Percentiles rank a stretch among this genome's conserved stretches.
phyloP scores from a whole-genome alignment of 2,888 invertebrate species.

The Cerastis rubricosa region DNA sequence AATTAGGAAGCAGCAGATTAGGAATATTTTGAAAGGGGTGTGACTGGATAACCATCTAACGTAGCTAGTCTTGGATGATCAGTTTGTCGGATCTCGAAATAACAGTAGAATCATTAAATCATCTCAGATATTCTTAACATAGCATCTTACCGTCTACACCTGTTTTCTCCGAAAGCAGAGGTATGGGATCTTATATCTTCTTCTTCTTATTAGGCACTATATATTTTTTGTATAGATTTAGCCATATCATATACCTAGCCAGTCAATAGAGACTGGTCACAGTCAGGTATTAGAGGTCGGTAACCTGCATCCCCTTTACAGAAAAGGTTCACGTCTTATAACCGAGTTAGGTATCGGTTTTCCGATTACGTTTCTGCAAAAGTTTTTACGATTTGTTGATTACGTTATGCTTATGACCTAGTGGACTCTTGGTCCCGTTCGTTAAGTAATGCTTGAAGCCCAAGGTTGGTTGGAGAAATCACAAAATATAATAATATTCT shows the following conservation, averaged over 20 bases:
- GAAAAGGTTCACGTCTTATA: neutral
- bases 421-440: neutral
- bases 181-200: too few relatives aligned
- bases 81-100: neutral
- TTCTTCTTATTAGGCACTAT: too few relatives aligned
- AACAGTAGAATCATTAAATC: neutral
- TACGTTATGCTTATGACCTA: neutral
- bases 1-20: too few relatives aligned
- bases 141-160: neutral
- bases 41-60: neutral
- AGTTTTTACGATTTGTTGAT: neutral
- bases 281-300: neutral
- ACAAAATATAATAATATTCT: neutral
- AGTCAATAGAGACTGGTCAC: neutral
- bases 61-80: neutral
- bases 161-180: neutral
- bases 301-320: neutral
- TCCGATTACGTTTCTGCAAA: neutral
- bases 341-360: neutral
- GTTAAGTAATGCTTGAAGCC: neutral
- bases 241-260: neutral
- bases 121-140: neutral
- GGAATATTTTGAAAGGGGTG: neutral
- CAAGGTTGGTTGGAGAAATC: slow-evolving; percentile 1
- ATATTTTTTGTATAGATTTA: too few relatives aligned